Evolutionary conservation across 37 sponge, comb jelly and placozoan genomes (phyloP).

Genomic region (Hormiphora californensis): DNA sequence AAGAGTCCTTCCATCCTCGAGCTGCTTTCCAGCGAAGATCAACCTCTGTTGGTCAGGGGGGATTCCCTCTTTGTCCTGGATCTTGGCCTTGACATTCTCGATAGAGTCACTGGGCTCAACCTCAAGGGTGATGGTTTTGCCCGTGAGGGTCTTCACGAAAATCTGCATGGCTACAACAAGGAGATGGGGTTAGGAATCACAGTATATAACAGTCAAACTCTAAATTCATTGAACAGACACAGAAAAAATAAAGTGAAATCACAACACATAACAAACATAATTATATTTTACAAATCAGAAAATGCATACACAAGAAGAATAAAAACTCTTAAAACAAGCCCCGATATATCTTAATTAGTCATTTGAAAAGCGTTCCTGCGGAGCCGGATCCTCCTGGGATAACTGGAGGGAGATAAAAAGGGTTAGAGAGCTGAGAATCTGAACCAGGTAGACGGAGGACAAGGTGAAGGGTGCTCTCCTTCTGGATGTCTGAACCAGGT

Average conservation of each 20-base stretch:
- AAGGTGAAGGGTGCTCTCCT: constrained; percentile 84
- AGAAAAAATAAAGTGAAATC: no score
- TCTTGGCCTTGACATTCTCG: constrained; percentile 56
- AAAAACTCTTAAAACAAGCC: no score
- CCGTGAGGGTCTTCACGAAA: constrained; percentile 55
- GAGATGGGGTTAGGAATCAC: neutral
- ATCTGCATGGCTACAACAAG: constrained; percentile 53
- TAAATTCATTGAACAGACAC: no score
- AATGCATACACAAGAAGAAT: no score
- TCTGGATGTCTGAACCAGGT: no score
- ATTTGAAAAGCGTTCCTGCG: no score
- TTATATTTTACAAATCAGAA: neutral
- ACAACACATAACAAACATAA: neutral
- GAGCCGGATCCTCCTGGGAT: no score
- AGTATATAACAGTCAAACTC: neutral
- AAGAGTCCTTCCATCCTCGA: constrained; percentile 95
- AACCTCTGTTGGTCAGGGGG: constrained; percentile 94
- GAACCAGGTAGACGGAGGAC: constrained; percentile 40
- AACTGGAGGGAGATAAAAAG: no score
- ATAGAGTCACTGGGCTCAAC: constrained; percentile 54
- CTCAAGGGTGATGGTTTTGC: constrained; percentile 57
- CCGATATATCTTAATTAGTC: no score
- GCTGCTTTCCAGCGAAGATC: constrained; percentile 97
- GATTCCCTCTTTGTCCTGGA: constrained; percentile 65
- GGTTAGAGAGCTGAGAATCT: no score